Evolutionary conservation across 2,797 vertebrate genomes (phyloP).

Genomic region (Fistularia commersonii): DNA sequence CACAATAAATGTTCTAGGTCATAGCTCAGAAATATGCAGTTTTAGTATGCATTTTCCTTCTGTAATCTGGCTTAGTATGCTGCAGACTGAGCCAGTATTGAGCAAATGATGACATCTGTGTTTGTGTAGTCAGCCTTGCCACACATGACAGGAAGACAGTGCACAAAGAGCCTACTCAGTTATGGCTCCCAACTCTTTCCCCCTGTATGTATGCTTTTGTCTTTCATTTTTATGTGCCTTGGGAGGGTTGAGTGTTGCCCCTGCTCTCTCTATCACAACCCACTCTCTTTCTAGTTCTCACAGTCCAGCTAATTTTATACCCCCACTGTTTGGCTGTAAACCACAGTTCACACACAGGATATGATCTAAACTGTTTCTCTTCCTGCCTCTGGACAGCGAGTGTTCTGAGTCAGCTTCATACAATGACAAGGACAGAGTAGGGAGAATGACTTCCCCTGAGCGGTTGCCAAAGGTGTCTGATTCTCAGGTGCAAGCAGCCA

Average conservation of each 20-base stretch:
- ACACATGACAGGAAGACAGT: conserved; percentile 28
- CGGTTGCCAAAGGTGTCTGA: not conserved
- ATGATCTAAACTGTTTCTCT: conserved; percentile 58
- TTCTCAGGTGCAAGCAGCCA: conserved; percentile 1
- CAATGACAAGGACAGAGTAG: conserved; percentile 32
- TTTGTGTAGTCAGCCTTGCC: conserved; percentile 21
- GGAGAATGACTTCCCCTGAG: conserved; percentile 9
- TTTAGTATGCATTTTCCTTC: conserved; percentile 17
- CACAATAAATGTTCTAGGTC: conserved; percentile 42
- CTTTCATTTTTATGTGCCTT: not conserved
- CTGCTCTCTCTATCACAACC: not conserved
- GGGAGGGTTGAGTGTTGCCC: not conserved
- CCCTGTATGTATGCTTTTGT: conserved; percentile 5
- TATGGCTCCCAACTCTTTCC: conserved; percentile 1
- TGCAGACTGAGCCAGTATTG: conserved; percentile 8
- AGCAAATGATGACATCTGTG: conserved; percentile 32
- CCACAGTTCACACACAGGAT: conserved; percentile 59
- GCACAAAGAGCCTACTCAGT: not conserved
- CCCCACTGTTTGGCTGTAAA: conserved; percentile 31
- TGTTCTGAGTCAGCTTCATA: conserved; percentile 35
- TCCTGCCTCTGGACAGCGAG: conserved; percentile 51
- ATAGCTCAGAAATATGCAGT: conserved; percentile 22
- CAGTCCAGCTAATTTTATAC: conserved; percentile 55
- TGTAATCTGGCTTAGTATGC: conserved; percentile 42
- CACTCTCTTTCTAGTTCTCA: conserved; percentile 43